Percentiles rank a stretch among this genome's conserved stretches.
These are phyloP conservation scores for Enteromius fasciolatus DNA, from an alignment of 2,797 vertebrate genomes.

Conservation along the genomic window DNA sequence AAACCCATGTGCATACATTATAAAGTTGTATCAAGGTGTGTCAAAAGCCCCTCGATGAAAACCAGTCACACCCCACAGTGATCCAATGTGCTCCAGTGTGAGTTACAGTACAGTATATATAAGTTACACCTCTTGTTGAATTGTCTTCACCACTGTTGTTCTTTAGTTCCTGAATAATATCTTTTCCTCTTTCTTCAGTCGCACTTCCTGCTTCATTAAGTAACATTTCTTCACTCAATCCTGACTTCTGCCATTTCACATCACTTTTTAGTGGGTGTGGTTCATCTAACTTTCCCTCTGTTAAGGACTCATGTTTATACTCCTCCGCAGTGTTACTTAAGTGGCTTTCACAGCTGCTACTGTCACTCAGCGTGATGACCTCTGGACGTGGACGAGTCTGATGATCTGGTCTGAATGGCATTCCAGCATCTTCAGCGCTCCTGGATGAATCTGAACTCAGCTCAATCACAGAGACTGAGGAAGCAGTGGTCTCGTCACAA, in stretches of 20 bases:
- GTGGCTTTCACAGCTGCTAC: slow-evolving; percentile 38
- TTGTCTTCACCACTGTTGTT: background rate
- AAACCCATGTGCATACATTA: background rate
- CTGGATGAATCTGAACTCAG: slow-evolving; percentile 52
- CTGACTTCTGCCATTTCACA: slow-evolving; percentile 6
- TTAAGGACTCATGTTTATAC: background rate
- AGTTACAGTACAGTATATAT: background rate
- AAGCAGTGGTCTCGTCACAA: slow-evolving; percentile 1
- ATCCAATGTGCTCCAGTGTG: slow-evolving; percentile 40
- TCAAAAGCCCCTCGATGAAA: too few species aligned
- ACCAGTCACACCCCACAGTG: too few species aligned
- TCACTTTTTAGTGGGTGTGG: background rate
- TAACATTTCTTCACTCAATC: background rate
- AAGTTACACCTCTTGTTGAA: slow-evolving; percentile 39
- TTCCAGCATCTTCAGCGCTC: slow-evolving; percentile 40
- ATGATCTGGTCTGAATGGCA: background rate
- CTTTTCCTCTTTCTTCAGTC: slow-evolving; percentile 16
- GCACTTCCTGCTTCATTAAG: slow-evolving; percentile 5
- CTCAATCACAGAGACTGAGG: slow-evolving; percentile 41
- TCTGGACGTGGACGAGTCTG: background rate
- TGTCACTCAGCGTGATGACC: slow-evolving; percentile 28
- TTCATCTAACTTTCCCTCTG: background rate
- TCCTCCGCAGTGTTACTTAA: background rate
- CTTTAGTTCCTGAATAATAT: background rate
- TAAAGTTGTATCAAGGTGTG: background rate